Evolutionary conservation across 2,888 invertebrate genomes (phyloP), one percentile per base, ranked within the genome.

Genomic region (Rotaria socialis): DNA sequence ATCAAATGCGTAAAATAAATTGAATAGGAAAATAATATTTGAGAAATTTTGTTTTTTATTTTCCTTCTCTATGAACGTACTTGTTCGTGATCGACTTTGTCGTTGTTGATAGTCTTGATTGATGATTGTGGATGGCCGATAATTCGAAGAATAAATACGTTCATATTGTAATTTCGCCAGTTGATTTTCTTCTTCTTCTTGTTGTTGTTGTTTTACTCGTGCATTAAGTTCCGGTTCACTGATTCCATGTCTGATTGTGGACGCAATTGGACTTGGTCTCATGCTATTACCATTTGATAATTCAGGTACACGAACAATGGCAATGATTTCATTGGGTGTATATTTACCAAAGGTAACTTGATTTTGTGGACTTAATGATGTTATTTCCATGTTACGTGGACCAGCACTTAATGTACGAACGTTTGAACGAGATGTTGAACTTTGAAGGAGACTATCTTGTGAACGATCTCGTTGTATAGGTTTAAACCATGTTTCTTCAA

Each of bases 321-420:
- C 86, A 19, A 86, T 85, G 24, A 86, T 86, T 56, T 86, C 86
- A 27, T 86, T 86, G 19, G 85, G 74, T 35, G 85, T 75, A 84
- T 86, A 85, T 55, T 86, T 85, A 41, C 75, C 85, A 58, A 86
- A 86, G 24, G 85, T 85, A n/a, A 86, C 60, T 56, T 85, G 52
- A 41, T 5, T 85, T 22, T 74, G 35, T 19, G 85, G n/a, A 22
- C 35, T 41, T 43, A 80, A 47, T 43, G 47, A 47, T 80, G 80
- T 80, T 47, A 80, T 24, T 80, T 80, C 47, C 19, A 43, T 16
- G 3, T 16, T 14, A 80, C 35, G 22, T 80, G 80, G 80, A 47
- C 47, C 35, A 47, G 80, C 0, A 11, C 47, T 47, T 16, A 24
- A 47, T 47, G 80, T 80, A 41, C 35, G 80, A 47, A 8, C n/a